These are phyloP conservation scores for Adrianichthys oophorus DNA, from an alignment of 2,797 vertebrate genomes.

Conservation along the genomic window DNA sequence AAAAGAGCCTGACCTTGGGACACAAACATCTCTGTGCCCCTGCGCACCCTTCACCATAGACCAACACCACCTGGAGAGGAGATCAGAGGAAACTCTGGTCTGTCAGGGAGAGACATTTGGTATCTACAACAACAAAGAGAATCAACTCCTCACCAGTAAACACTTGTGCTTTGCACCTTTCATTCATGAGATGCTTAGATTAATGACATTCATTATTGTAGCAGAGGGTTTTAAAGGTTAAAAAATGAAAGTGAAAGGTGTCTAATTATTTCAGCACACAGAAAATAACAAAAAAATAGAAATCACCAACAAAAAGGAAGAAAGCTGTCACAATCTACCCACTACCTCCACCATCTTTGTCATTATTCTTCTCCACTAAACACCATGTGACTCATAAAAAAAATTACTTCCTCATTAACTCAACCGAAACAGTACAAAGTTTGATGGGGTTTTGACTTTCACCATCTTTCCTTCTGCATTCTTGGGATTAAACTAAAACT, in stretches of 20 bases:
- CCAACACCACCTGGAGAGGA: slow-evolving; percentile 53
- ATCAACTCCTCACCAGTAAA: slow-evolving; percentile 22
- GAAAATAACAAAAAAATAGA: too few relatives aligned
- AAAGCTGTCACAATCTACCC: slow-evolving; percentile 22
- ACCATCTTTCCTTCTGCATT: slow-evolving; percentile 26
- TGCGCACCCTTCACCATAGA: slow-evolving; percentile 39
- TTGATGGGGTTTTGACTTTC: slow-evolving; percentile 32
- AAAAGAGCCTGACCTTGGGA: slow-evolving; percentile 66
- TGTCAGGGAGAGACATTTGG: slow-evolving; percentile 10
- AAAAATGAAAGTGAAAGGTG: not conserved
- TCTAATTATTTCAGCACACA: slow-evolving; percentile 39
- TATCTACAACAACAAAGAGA: slow-evolving; percentile 15
- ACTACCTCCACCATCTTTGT: slow-evolving; percentile 2
- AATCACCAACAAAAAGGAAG: too few relatives aligned
- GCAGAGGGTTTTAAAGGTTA: not conserved
- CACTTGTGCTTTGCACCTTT: slow-evolving; percentile 9
- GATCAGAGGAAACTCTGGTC: slow-evolving; percentile 32
- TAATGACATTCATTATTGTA: slow-evolving; percentile 27
- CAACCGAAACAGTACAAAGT: slow-evolving; percentile 33
- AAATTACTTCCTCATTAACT: slow-evolving; percentile 27
- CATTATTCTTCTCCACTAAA: slow-evolving; percentile 20
- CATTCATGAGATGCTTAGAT: not conserved
- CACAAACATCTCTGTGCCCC: slow-evolving; percentile 50
- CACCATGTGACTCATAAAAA: slow-evolving; percentile 16
- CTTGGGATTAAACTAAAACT: not conserved